phyloP scores from a whole-genome alignment of 2,113 vertebrate species.

The Martes martes region DNA sequence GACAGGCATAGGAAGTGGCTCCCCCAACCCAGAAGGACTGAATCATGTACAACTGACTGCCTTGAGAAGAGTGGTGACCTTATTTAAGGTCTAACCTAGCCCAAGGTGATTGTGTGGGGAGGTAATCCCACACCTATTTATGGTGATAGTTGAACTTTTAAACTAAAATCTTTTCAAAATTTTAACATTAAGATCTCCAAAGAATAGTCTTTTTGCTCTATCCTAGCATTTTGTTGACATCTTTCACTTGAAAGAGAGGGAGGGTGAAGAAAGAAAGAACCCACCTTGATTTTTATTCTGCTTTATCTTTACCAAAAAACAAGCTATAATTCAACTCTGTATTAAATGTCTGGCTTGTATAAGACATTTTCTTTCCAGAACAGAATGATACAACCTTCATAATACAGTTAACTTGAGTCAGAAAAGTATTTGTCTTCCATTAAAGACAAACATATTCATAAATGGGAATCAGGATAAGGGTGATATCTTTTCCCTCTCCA shows the following conservation, averaged over 20 bases:
- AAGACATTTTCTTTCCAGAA: neutral
- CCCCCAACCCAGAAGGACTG: neutral
- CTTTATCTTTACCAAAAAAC: slow-evolving; percentile 37
- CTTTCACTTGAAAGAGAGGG: neutral
- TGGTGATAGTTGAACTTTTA: neutral
- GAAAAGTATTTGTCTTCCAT: slow-evolving; percentile 1
- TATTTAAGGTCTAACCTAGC: neutral
- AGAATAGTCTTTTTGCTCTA: neutral
- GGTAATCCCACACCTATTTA: neutral
- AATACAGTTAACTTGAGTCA: slow-evolving; percentile 33
- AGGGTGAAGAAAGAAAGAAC: neutral
- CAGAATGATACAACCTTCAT: neutral
- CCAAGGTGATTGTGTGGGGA: neutral
- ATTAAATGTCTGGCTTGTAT: neutral
- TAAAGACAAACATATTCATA: neutral
- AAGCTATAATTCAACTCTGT: neutral
- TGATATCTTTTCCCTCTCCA: neutral
- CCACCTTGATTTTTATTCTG: neutral
- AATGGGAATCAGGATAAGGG: neutral
- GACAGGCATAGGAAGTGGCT: neutral
- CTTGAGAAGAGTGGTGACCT: neutral
- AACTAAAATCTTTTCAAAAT: neutral
- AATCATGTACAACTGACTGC: neutral
- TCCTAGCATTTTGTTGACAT: neutral
- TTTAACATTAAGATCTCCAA: slow-evolving; percentile 33